Evolutionary conservation across 1,140 invertebrate genomes (phyloP), one percentile per base, ranked within the genome.

Genomic region (Ceratina calcarata): DNA sequence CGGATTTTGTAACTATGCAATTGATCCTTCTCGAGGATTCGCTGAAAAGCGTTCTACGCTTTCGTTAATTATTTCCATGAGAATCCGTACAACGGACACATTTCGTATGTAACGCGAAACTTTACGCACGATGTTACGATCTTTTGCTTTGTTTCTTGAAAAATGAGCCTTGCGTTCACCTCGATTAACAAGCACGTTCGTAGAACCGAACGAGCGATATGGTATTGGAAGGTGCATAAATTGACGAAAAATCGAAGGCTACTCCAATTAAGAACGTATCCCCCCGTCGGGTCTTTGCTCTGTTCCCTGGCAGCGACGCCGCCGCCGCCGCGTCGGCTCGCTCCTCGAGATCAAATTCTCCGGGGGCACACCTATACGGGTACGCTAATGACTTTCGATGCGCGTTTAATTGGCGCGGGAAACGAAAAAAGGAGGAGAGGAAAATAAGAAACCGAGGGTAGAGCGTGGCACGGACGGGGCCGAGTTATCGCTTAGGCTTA

Each of bases 391-490:
- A 80, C 78, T 76, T 78, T 86, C 85, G 85, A 83, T 86, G 81
- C 78, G 77, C 83, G 80, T 80, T 87, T 87, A 88, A 88, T 87
- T 88, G 84, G 75, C 79, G 87, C 79, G 82, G 73, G 80, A 86
- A 82, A 76, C 55, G 80, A 68, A 66, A 79, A 71, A 73, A 80
- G 74, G 61, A 72, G 77, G 76, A 68, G 72, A 72, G 66, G 51
- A 68, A 82, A 86, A 86, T 80, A 85, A 82, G 74, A 58, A 85
- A 72, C 37, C 67, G 51, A 78, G 73, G 77, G 70, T 65, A 61
- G 55, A 64, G 37, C 37, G 6, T 32, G 49, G 77, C 13, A 66
- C 61, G 77, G 70, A 51, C 61, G 51, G 77, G 32, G 53, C 27
- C 66, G 68, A 74, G 68, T 60, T 45, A 69, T 73, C 78, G 85